A percentile compares a stretch with the other conserved stretches of the same genome.
phyloP scores from a whole-genome alignment of 2,113 vertebrate species.

The Micromys minutus region DNA sequence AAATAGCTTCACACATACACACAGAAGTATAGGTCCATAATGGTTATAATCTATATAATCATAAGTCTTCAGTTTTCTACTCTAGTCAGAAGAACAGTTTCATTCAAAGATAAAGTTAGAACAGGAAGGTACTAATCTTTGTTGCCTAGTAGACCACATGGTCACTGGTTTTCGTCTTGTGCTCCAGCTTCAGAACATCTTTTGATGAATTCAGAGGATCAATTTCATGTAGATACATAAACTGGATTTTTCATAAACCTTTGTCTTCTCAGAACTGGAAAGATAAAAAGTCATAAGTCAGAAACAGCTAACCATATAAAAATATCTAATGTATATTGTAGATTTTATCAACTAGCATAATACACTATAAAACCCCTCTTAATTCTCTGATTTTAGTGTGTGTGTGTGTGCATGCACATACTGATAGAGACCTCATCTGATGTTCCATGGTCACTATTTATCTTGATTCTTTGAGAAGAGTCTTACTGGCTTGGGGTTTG shows the following conservation, averaged over 20 bases:
- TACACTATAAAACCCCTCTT: not conserved
- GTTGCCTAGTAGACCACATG: not conserved
- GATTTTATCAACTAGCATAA: slow-evolving; percentile 20
- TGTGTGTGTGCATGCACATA: not conserved
- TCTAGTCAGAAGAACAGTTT: not conserved
- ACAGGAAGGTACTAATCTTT: not conserved
- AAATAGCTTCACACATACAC: too few species aligned
- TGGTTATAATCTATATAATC: slow-evolving; percentile 28
- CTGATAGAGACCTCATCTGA: not conserved
- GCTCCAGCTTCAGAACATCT: slow-evolving; percentile 24
- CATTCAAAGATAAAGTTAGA: slow-evolving; percentile 1
- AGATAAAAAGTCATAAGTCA: not conserved
- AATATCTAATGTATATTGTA: slow-evolving; percentile 24
- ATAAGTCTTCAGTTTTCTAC: not conserved
- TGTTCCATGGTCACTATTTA: not conserved
- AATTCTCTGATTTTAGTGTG: not conserved
- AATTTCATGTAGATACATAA: slow-evolving; percentile 5
- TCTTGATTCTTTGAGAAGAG: not conserved
- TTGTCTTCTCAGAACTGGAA: slow-evolving; percentile 19
- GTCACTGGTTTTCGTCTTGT: not conserved
- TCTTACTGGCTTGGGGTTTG: not conserved
- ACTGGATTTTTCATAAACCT: not conserved
- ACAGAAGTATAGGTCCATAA: too few species aligned
- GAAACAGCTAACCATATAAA: slow-evolving; percentile 41
- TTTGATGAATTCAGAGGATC: slow-evolving; percentile 16